Percentiles rank a stretch among this genome's conserved stretches.
These are phyloP conservation scores for Berghia stephanieae DNA, from an alignment of 1,140 invertebrate species.

Conservation along the genomic window DNA sequence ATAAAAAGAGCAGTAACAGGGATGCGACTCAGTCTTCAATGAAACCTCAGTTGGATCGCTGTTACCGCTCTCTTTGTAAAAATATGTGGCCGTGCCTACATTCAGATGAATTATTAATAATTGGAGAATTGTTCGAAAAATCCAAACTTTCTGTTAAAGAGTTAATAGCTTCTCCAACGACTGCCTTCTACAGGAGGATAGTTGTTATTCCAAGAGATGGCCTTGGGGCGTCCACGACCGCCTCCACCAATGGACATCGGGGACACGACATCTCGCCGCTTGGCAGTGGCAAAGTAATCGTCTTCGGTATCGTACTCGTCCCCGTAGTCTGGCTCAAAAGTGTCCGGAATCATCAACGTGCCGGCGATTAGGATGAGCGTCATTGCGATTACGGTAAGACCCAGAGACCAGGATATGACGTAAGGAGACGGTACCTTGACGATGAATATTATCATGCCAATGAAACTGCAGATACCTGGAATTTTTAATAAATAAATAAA, in stretches of 20 bases:
- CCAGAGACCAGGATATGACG: constrained; percentile 46
- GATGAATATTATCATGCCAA: constrained; percentile 43
- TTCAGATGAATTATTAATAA: too few species aligned
- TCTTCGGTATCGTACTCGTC: constrained; percentile 10
- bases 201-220: constrained; percentile 25
- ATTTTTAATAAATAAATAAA: neutral
- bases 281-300: constrained; percentile 7
- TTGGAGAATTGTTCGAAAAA: too few species aligned
- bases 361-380: constrained; percentile 43
- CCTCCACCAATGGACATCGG: neutral
- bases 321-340: constrained; percentile 34
- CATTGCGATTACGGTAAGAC: constrained; percentile 41
- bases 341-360: constrained; percentile 43
- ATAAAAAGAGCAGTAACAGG: too few species aligned
- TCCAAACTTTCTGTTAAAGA: too few species aligned
- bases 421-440: constrained; percentile 38
- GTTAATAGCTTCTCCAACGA: constrained; percentile 29
- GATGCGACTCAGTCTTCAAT: too few species aligned
- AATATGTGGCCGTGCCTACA: too few species aligned
- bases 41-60: too few species aligned
- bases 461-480: constrained; percentile 38
- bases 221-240: constrained; percentile 6
- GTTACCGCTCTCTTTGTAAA: too few species aligned
- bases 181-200: neutral
- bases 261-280: constrained; percentile 10